A percentile compares a stretch with the other conserved stretches of the same genome.
phyloP scores from a whole-genome alignment of 1,140 invertebrate genomes.

The Nautilus pompilius region DNA sequence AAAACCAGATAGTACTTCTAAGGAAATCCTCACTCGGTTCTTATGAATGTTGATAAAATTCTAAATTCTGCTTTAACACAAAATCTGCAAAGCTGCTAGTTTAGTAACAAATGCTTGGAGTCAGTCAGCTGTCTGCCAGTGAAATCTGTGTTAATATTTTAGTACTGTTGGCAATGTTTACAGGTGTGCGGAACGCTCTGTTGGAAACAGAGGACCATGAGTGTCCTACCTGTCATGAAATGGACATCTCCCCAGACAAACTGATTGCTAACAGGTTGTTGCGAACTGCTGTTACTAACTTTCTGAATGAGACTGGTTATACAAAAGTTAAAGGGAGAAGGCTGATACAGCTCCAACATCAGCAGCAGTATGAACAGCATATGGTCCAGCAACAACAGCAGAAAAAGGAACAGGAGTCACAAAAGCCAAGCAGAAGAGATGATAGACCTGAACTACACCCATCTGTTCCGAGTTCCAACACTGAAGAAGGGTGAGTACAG shows the following conservation, averaged over 20 bases:
- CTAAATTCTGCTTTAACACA: too few species aligned
- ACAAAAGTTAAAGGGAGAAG: conserved; percentile 44
- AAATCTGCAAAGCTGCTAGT: too few species aligned
- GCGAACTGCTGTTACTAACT: conserved; percentile 80
- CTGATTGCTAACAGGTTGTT: conserved; percentile 90
- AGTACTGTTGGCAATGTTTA: conserved; percentile 24
- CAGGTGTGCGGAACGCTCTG: conserved; percentile 81
- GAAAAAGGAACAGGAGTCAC: background rate
- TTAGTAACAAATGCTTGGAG: too few species aligned
- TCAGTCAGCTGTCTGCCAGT: too few species aligned
- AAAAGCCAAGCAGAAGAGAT: background rate
- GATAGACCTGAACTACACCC: too few species aligned
- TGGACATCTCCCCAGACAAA: conserved; percentile 86
- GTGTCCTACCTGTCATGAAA: conserved; percentile 90
- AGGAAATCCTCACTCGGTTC: too few species aligned
- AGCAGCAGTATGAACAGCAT: background rate
- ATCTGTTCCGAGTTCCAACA: too few species aligned
- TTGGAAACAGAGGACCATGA: conserved; percentile 91
- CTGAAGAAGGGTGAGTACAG: too few species aligned
- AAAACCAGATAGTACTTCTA: too few species aligned
- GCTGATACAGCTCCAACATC: background rate
- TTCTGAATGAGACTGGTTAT: conserved; percentile 88
- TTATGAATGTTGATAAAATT: too few species aligned
- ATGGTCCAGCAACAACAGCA: background rate
- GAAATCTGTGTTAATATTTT: too few species aligned